These are phyloP conservation scores for Cybosia mesomella DNA, from an alignment of 2,888 invertebrate species.

Conservation along the genomic window DNA sequence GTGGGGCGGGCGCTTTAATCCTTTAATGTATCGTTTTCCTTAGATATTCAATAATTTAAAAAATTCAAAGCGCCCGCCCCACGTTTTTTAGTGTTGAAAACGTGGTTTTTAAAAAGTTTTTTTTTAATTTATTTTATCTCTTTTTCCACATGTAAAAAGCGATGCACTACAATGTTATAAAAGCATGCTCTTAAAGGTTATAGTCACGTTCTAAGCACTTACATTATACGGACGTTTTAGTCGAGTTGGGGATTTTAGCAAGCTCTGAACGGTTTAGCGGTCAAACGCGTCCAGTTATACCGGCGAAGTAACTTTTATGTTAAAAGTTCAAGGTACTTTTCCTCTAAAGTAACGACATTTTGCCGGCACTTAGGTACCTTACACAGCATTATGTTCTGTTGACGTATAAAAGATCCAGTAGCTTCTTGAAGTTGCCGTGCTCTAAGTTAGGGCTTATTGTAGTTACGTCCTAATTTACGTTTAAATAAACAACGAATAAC, in stretches of 20 bases:
- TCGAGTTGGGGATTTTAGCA: constrained; percentile 35
- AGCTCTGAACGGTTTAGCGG: constrained; percentile 47
- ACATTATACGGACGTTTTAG: constrained; percentile 38
- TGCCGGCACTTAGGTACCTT: constrained; percentile 31
- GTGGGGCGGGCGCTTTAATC: too few species aligned
- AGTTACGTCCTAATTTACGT: background rate
- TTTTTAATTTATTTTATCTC: too few species aligned
- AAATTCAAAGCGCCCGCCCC: too few species aligned
- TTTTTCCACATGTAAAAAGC: background rate
- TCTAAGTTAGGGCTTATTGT: background rate
- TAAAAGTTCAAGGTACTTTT: constrained; percentile 40
- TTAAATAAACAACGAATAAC: too few species aligned
- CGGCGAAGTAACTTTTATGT: constrained; percentile 48
- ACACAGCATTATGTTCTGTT: constrained; percentile 13
- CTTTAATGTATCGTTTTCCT: too few species aligned
- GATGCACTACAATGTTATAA: too few species aligned
- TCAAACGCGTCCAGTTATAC: constrained; percentile 42
- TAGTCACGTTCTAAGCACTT: constrained; percentile 24
- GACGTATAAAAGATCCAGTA: constrained; percentile 26
- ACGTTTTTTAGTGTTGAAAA: too few species aligned
- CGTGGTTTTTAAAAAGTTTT: too few species aligned
- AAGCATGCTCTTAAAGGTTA: constrained; percentile 21
- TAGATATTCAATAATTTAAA: too few species aligned
- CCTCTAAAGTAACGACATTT: constrained; percentile 43
- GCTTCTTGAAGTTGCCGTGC: background rate